phyloP scores from a whole-genome alignment of 1,140 invertebrate genomes.

The Solenopsis invicta region DNA sequence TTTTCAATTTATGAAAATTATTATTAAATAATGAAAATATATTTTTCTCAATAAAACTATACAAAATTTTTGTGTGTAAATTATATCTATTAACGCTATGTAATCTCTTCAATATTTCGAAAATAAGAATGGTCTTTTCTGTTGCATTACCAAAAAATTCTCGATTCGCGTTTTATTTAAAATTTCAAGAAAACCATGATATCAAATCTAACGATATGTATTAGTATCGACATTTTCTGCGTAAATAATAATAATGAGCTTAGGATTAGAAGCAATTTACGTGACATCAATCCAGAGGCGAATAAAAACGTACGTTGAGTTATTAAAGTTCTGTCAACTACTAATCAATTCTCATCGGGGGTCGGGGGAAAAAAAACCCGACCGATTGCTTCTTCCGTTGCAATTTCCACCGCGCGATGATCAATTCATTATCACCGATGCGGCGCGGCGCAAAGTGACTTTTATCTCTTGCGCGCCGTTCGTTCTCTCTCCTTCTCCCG shows the following conservation, averaged over 20 bases:
- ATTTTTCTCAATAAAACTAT: too few relatives aligned
- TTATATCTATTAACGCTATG: too few relatives aligned
- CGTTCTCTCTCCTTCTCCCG: not conserved
- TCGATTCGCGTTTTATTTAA: slow-evolving; percentile 10
- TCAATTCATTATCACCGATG: slow-evolving; percentile 48
- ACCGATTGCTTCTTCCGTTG: not conserved
- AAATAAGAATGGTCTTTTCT: too few relatives aligned
- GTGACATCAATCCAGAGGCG: not conserved
- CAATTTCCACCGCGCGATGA: slow-evolving; percentile 28
- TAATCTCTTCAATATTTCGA: too few relatives aligned
- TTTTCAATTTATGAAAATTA: too few relatives aligned
- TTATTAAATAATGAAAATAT: too few relatives aligned
- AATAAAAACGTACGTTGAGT: not conserved
- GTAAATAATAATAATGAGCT: not conserved
- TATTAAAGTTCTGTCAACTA: not conserved
- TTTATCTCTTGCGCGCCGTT: slow-evolving; percentile 6
- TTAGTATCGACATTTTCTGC: not conserved
- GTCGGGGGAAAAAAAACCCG: not conserved
- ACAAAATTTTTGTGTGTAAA: too few relatives aligned
- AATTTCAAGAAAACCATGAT: not conserved
- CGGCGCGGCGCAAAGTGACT: not conserved
- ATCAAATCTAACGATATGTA: not conserved
- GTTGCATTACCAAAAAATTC: not conserved
- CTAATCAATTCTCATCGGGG: not conserved
- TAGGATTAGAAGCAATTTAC: not conserved